Evolutionary conservation across 2,888 invertebrate genomes (phyloP).

Genomic region (Caenorhabditis becei): DNA sequence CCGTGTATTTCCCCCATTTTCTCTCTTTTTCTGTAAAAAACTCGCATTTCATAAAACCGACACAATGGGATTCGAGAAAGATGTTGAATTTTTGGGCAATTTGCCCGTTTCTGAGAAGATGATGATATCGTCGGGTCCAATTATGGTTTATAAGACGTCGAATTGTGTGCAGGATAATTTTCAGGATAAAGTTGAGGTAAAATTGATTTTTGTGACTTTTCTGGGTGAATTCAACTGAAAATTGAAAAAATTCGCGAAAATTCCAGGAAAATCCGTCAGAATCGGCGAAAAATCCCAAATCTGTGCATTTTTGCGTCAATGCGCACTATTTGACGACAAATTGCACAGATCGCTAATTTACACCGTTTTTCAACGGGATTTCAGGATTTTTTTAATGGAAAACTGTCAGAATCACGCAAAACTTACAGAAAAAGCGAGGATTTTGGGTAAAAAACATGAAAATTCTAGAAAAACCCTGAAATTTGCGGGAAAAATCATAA

Average conservation of each 20-base stretch:
- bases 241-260: too few species aligned
- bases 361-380: not conserved
- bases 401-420: too few species aligned
- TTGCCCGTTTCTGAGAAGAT: conserved; percentile 45
- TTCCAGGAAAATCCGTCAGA: too few species aligned
- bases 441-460: too few species aligned
- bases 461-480: not conserved
- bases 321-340: not conserved
- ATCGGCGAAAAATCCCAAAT: too few species aligned
- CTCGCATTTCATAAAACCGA: too few species aligned
- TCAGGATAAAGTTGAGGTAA: conserved; percentile 32
- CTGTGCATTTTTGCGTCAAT: too few species aligned
- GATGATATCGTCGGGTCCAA: conserved; percentile 37
- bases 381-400: not conserved
- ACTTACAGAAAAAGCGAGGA: too few species aligned
- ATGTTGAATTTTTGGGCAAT: conserved; percentile 29
- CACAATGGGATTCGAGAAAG: conserved; percentile 45
- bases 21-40: not conserved
- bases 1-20: conserved; percentile 1
- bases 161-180: conserved; percentile 28
- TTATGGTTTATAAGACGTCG: conserved; percentile 33
- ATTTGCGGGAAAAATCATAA: not conserved
- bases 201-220: too few species aligned
- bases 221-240: too few species aligned
- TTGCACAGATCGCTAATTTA: not conserved